Base-by-base conservation (phyloP, 2,888 invertebrate species). In the Germaria angustata region DNA sequence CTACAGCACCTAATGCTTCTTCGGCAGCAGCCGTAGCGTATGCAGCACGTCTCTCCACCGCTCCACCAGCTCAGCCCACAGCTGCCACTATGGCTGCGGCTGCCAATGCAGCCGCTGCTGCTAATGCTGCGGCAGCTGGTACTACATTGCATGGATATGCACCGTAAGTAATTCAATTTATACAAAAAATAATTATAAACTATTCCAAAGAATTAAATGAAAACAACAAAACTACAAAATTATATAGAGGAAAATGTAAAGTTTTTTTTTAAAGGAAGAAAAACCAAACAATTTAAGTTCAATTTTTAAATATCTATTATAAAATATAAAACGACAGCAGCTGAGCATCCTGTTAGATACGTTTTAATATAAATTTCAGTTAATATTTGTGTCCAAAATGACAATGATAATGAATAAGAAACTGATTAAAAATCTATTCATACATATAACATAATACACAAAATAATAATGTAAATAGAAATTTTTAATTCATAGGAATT, bases 141-240 rank as follows among this genome's bases (percentile, higher is more conserved):
- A 84, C 95, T 90, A 95, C 95, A 91, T 93, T 96, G 92, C 96
- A 96, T 93, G 96, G 97, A 90, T 97, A 96, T 93, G 95, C 97
- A 92, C 96, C 95, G 96, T 96, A 95, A 96, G 96, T 96, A 94
- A 91, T 90, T 78, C 17, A 44, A 72, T 72, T 61, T 79, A 69
- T 28, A n/a, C n/a, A 53, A 63, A 66, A 57, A 24, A 61, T 41
- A 55, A 59, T 34, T 28, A 65, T 41, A 46, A 75, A 69, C 22
- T 66, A 36, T 57, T 49, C 71, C 51, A 66, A 77, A 84, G 65
- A 61, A 57, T 66, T 72, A 55, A 63, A 61, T 24, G 20, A 66
- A n/a, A n/a, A 49, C 55, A 59, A 63, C 39, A 73, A 55, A 72
- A 68, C 59, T 77, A 36, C 73, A 61, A 61, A 61, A 57, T 53